Evolutionary conservation across 1,140 invertebrate genomes (phyloP).

Genomic region (Ips nitidus): DNA sequence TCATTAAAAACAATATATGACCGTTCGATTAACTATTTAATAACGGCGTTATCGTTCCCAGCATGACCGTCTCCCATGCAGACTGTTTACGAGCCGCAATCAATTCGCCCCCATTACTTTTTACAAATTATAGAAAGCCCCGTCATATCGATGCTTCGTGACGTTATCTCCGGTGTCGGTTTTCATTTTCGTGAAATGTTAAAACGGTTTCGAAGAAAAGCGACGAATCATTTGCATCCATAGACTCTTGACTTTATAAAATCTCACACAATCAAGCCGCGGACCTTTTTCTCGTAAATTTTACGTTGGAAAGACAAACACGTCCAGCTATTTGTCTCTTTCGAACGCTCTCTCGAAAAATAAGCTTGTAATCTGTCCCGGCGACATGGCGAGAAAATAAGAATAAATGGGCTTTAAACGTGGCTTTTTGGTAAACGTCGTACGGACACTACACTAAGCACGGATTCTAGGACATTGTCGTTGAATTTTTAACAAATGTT

Average conservation of each 20-base stretch:
- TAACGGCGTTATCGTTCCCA: slow-evolving; percentile 8
- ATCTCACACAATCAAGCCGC: not conserved
- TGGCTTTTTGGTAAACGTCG: slow-evolving; percentile 14
- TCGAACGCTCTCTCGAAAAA: slow-evolving; percentile 43
- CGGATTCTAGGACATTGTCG: not conserved
- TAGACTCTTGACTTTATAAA: slow-evolving; percentile 7
- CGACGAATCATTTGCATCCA: slow-evolving; percentile 1
- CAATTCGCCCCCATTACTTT: slow-evolving; percentile 30
- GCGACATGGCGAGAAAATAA: slow-evolving; percentile 38
- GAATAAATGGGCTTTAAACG: slow-evolving; percentile 38
- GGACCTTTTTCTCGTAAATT: slow-evolving; percentile 4
- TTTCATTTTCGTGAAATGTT: slow-evolving; percentile 9
- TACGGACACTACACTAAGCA: slow-evolving; percentile 12
- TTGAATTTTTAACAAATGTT: not conserved
- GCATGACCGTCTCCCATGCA: slow-evolving; percentile 7
- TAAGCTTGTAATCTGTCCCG: slow-evolving; percentile 44
- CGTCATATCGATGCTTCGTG: not conserved
- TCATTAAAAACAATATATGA: slow-evolving; percentile 16
- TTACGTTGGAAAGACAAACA: slow-evolving; percentile 35
- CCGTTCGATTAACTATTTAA: slow-evolving; percentile 14
- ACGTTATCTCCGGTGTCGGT: not conserved
- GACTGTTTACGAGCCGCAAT: slow-evolving; percentile 11
- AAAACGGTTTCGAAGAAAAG: not conserved
- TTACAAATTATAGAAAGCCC: slow-evolving; percentile 18
- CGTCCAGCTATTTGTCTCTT: slow-evolving; percentile 43